Base-by-base conservation (phyloP, 2,797 vertebrate species). In the Oreochromis grahami region DNA sequence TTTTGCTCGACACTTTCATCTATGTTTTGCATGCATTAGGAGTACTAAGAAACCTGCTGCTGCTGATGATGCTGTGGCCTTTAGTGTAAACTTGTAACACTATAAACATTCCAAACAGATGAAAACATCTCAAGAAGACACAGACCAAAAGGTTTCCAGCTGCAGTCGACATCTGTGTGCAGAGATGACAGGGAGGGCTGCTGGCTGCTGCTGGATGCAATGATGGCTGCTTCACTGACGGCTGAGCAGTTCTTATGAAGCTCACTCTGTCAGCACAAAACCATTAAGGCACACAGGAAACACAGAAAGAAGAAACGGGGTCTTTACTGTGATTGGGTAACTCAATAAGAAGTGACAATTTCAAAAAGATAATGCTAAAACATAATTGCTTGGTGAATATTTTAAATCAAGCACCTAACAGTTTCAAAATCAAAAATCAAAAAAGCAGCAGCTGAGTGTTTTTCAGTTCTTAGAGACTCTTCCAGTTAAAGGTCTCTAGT, bases 81-180 rank as follows among this genome's bases (percentile, higher is more conserved):
- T 53, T 34, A 63, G 32, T 36, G 58, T 36, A 36, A 60, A 60
- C 5, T 34, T 19, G 15, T 60, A 32, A 60, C 56, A 60, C 17
- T 60, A 56, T 8, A 15, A 63, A n/a, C 32, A 34, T 3, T 34
- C 2, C 19, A 45, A 74, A 52, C 29, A 70, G 8, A 8, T 32
- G 36, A 24, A 26, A 32, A 53, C 12, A 38, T 29, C 14, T 55
- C 1, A 5, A 52, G n/a, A 8, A 41, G 56, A 68, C 56, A 94
- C 97, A 94, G 91, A 99, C 98, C 98, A 6, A 99, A 99, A 2
- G 98, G 98, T 55, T 97, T 97, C 98, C 98, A 99, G 93, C 95
- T 95, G 84, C 98, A 99, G 97, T 97, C 98, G 0, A 93, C 90
- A 45, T 95, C 97, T 43, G 92, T 88, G 80, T 95, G 96, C 24